Evolutionary conservation across 2,888 invertebrate genomes (phyloP).

Genomic region (Pherbina coryleti): DNA sequence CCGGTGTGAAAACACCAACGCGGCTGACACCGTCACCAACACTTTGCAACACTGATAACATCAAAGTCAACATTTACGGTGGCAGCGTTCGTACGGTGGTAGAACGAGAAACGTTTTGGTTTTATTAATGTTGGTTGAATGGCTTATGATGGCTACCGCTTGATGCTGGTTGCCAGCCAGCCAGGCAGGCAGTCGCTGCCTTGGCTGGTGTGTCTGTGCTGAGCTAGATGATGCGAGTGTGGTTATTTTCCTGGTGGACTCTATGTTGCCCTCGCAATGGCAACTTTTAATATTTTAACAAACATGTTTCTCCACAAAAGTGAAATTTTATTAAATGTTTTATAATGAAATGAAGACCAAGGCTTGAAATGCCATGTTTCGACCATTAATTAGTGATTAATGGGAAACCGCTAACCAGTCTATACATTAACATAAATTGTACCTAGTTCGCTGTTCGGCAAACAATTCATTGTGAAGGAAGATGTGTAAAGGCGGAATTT

Average conservation of each 20-base stretch:
- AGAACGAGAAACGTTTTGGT: constrained; percentile 6
- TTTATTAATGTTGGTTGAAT: constrained; percentile 5
- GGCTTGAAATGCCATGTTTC: no score
- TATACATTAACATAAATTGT: no score
- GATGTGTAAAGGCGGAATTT: no score
- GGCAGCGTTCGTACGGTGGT: neutral
- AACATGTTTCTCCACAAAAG: neutral
- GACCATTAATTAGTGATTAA: no score
- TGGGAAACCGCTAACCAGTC: no score
- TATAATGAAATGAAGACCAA: no score
- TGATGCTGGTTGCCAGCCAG: neutral
- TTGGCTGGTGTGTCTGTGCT: neutral
- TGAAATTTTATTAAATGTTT: constrained; percentile 8
- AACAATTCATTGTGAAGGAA: no score
- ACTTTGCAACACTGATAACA: constrained; percentile 12
- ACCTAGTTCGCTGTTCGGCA: no score
- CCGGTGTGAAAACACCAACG: neutral
- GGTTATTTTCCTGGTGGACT: no score
- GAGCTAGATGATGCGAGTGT: neutral
- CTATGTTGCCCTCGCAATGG: no score
- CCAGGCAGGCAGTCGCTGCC: neutral
- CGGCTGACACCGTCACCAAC: neutral
- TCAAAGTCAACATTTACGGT: constrained; percentile 12
- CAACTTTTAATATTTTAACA: neutral
- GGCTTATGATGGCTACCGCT: constrained; percentile 21